Evolutionary conservation across 1,140 invertebrate genomes (phyloP), one percentile per base, ranked within the genome.

Genomic region (Oryctes rhinoceros): DNA sequence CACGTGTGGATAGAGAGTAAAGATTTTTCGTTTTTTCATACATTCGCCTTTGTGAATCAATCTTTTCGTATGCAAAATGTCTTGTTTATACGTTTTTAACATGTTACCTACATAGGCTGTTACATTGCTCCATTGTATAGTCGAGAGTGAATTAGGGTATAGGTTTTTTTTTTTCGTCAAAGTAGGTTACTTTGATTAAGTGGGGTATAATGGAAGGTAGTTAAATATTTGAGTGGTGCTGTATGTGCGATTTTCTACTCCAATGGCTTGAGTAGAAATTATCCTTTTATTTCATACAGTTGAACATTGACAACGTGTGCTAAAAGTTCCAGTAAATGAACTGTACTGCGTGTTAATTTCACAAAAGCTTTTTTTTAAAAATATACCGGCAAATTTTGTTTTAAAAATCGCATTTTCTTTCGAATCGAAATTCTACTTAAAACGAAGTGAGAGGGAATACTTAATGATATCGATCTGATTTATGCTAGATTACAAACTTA

Each of bases 401-500:
- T 53, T 53, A 53, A 53, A 53, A 53, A 44, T 44, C 39, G 39
- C 39, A 5, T 44, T 44, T 10, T 44, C 39, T 44, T 44, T 15
- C 49, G 49, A 53, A 53, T 53, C 49, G 4, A 53, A 53, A 53
- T 53, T 53, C 6, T 13, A 53, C 49, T 53, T 13, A 53, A 53
- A 53, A 67, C 65, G 65, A 11, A 18, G 18, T 11, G 24, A 67
- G 30, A 30, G 65, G 11, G 65, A 18, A 18, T 18, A 35, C 65
- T 24, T 35, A 35, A 67, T 67, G 65, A 67, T 24, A 35, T 67
- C 65, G 30, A 67, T 35, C 30, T 67, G 65, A 24, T 24, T 67
- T 67, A 24, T 18, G 65, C 18, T 67, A 67, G 65, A 67, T 67
- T 35, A 35, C 65, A 24, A 62, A 24, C 30, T 67, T 67, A 67